Evolutionary conservation across 2,888 invertebrate species (phyloP).

Genomic region (Lepidochrysops patricia): DNA sequence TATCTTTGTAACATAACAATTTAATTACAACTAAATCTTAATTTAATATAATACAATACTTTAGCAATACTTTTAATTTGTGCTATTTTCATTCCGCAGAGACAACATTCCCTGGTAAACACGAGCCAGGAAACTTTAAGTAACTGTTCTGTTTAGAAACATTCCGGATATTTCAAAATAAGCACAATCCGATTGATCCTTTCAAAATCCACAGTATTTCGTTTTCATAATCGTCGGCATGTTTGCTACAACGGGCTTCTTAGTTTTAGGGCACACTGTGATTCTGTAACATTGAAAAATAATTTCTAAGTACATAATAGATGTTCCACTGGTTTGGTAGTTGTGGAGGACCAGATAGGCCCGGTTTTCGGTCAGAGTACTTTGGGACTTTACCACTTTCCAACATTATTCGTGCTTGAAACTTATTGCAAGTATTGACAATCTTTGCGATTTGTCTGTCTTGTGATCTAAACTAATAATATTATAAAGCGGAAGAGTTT

Average conservation of each 20-base stretch:
- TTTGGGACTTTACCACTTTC: no score
- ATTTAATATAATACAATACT: conserved; percentile 36
- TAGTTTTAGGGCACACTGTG: conserved; percentile 79
- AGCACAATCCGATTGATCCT: conserved; percentile 25
- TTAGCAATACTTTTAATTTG: conserved; percentile 41
- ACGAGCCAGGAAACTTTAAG: no score
- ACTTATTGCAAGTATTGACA: no score
- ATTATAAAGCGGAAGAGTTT: no score
- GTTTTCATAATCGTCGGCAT: conserved; percentile 68
- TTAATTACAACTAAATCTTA: not conserved
- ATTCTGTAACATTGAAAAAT: conserved; percentile 68
- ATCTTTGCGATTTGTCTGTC: no score
- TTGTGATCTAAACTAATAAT: no score
- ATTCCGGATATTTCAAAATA: not conserved
- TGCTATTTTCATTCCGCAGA: not conserved
- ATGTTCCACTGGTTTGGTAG: no score
- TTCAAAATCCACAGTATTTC: conserved; percentile 50
- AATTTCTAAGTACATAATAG: not conserved
- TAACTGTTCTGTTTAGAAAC: not conserved
- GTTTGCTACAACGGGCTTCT: conserved; percentile 79
- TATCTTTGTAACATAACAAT: conserved; percentile 5
- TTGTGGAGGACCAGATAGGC: no score
- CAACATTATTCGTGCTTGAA: no score
- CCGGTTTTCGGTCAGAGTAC: no score
- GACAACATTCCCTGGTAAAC: no score